Percentiles rank a stretch among this genome's conserved stretches.
Evolutionary conservation across 2,888 invertebrate genomes (phyloP).

Genomic region (Dynastes hyllus): DNA sequence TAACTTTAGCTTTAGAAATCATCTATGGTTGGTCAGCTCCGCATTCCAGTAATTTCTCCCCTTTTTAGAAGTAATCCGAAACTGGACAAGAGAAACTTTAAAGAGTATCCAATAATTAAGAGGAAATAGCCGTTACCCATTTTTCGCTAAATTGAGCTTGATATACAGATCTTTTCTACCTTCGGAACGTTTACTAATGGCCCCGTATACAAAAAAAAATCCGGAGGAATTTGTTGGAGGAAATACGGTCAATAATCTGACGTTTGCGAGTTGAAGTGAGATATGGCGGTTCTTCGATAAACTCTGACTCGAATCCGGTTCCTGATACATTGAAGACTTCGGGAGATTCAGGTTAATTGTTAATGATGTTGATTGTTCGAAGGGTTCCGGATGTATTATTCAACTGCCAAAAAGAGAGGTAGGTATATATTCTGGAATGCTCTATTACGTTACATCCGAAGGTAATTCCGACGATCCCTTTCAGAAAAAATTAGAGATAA

Average conservation of each 20-base stretch:
- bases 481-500: neutral
- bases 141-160: slow-evolving; percentile 21
- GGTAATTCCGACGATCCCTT: slow-evolving; percentile 1
- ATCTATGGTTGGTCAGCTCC: no score
- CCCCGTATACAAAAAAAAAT: slow-evolving; percentile 45
- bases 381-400: slow-evolving; percentile 31
- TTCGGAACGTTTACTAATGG: slow-evolving; percentile 53
- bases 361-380: slow-evolving; percentile 37
- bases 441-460: slow-evolving; percentile 12
- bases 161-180: slow-evolving; percentile 50
- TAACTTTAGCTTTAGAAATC: no score
- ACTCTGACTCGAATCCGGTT: neutral
- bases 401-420: neutral
- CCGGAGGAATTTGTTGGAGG: slow-evolving; percentile 51
- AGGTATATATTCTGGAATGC: neutral
- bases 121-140: slow-evolving; percentile 8
- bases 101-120: slow-evolving; percentile 19
- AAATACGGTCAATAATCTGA: slow-evolving; percentile 50
- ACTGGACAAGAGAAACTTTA: neutral
- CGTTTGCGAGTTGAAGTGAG: slow-evolving; percentile 35
- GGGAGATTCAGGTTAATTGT: slow-evolving; percentile 35
- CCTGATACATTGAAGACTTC: slow-evolving; percentile 29
- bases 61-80: neutral
- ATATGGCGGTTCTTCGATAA: slow-evolving; percentile 21
- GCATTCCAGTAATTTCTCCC: no score